Conservation (phyloP, 2,113 vertebrate species). For the Coturnix japonica region DNA sequence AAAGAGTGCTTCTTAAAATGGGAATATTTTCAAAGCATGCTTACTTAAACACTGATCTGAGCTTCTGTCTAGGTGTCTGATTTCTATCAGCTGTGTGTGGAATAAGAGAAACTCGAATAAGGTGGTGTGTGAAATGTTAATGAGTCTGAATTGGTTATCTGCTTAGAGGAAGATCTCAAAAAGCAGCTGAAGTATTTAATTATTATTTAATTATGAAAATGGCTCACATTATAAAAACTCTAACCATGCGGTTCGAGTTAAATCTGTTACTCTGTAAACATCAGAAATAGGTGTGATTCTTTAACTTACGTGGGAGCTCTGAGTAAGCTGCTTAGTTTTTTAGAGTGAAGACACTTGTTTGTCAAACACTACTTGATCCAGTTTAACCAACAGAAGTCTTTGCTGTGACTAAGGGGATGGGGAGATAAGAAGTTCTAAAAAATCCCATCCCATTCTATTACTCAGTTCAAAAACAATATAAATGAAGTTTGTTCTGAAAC, state of each 20-base stretch:
- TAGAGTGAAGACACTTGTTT: background rate
- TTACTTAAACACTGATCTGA: background rate
- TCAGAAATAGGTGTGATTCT: background rate
- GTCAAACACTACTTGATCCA: background rate
- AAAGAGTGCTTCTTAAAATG: background rate
- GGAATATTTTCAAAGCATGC: background rate
- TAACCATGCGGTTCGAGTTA: background rate
- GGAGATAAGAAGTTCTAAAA: background rate
- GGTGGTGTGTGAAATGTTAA: background rate
- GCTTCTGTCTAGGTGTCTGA: background rate
- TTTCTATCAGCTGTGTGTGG: background rate
- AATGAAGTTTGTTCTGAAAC: background rate
- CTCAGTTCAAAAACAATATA: background rate
- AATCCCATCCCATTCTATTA: background rate
- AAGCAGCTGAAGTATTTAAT: background rate
- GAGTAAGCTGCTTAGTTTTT: constrained; percentile 7
- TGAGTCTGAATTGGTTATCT: background rate
- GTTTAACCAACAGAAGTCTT: background rate
- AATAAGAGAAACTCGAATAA: background rate
- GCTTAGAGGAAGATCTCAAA: background rate
- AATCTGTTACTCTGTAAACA: background rate
- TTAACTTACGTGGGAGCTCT: background rate
- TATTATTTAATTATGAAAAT: background rate
- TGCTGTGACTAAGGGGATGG: background rate
- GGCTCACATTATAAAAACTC: background rate